phyloP scores from a whole-genome alignment of 2,113 vertebrate genomes.

The Tor tambroides region DNA sequence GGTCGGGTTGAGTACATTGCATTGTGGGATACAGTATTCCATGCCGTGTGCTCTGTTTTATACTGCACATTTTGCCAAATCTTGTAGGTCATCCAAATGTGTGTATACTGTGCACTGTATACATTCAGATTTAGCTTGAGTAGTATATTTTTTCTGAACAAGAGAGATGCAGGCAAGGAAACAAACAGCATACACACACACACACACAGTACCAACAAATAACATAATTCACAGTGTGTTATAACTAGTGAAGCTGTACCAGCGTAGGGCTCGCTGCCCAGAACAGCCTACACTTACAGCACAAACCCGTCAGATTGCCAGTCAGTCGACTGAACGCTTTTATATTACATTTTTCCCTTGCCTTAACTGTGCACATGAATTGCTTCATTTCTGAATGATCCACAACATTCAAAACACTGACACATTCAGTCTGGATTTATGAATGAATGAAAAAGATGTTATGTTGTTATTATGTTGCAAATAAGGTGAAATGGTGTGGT shows the following conservation, averaged over 20 bases:
- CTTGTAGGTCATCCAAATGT: not conserved
- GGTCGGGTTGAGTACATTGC: not conserved
- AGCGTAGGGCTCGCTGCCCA: slow-evolving; percentile 9
- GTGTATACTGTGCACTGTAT: not conserved
- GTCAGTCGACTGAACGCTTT: not conserved
- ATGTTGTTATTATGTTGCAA: not conserved
- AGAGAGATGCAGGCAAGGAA: not conserved
- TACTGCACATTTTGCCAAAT: not conserved
- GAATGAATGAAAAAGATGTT: not conserved
- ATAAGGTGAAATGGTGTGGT: slow-evolving; percentile 1
- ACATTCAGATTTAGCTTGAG: not conserved
- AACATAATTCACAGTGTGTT: not conserved
- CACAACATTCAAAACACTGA: not conserved
- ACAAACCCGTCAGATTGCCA: slow-evolving; percentile 21
- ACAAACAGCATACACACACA: not conserved
- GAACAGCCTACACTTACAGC: slow-evolving; percentile 17
- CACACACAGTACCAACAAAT: slow-evolving; percentile 7
- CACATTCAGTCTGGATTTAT: not conserved
- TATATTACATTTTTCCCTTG: not conserved
- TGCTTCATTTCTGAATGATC: not conserved
- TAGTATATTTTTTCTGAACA: not conserved
- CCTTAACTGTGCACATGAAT: not conserved
- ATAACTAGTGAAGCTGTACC: slow-evolving; percentile 10
- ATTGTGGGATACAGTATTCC: not conserved
- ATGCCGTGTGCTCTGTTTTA: not conserved